Evolutionary conservation across 2,888 invertebrate species (phyloP), one percentile per base, ranked within the genome.

Genomic region (Drosophila cognata): DNA sequence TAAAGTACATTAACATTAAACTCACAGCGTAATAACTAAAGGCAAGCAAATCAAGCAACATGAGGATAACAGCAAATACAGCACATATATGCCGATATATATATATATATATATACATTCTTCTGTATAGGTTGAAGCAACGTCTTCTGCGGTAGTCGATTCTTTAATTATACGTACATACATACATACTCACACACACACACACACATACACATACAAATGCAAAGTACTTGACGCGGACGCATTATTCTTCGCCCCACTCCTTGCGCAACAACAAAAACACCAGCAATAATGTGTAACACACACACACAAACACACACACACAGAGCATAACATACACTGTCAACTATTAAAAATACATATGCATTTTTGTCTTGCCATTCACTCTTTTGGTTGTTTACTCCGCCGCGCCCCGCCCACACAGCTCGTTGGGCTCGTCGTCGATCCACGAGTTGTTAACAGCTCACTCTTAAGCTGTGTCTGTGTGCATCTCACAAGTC

Each of bases 301-400:
- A 74, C 43, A 50, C 64, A 52, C 48, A 51, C 51, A 64, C 31
- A 36, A 58, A 59, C 41, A 51, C 52, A 60, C 48, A 29, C 33
- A 41, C n/a, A 41, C 25, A 65, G 35, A 59, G 33, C 43, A 59
- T 16, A 38, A 29, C 50, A 35, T 11, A 50, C 31, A 55, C 33
- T 38, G 31, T 66, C 25, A 68, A 41, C 51, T 33, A 55, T 66
- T 33, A n/a, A 59, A 28, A 16, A 6, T 50, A 63, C 48, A 46
- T 61, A 67, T 59, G 62, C 62, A 69, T 58, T 58, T 57, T 41
- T 70, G 57, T 65, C 71, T 61, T 70, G 43, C 43, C 66, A 61
- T 36, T 65, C 74, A 64, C 76, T 71, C 64, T 75, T 60, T 69
- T 50, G 71, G 76, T 71, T 71, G 75, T 65, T 62, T 56, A 63